Conservation (phyloP, 2,888 invertebrate species). For the Chymomyza fuscimana region DNA sequence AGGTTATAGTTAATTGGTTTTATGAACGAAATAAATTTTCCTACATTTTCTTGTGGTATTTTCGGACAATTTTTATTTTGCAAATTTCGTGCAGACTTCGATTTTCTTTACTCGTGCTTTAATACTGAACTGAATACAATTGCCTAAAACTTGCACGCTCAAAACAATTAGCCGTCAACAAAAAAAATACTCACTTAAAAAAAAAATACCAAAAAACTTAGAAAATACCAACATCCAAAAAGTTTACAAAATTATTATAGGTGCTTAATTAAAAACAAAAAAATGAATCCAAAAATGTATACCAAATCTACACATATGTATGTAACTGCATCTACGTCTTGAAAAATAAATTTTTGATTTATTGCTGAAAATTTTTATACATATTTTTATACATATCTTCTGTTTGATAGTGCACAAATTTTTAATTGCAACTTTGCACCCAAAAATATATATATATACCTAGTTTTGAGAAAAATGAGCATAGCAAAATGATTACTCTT, state of each 20-base stretch:
- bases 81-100: too few species aligned
- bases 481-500: neutral
- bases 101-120: too few species aligned
- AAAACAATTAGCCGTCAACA: too few species aligned
- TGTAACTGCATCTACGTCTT: constrained; percentile 5
- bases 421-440: constrained; percentile 26
- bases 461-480: constrained; percentile 10
- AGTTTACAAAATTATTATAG: neutral
- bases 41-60: neutral
- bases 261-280: neutral
- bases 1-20: too few species aligned
- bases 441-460: constrained; percentile 13
- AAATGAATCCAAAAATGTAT: neutral
- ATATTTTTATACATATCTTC: constrained; percentile 4
- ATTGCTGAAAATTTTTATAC: constrained; percentile 1
- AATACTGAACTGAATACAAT: too few species aligned
- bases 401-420: constrained; percentile 20
- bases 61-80: neutral
- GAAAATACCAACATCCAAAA: neutral
- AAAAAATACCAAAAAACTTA: too few species aligned
- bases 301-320: constrained; percentile 2
- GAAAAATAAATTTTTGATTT: constrained; percentile 9
- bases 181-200: too few species aligned
- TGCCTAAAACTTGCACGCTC: too few species aligned
- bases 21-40: too few species aligned